Evolutionary conservation across 30 jellyfish, hydroid and myxozoan genomes (phyloP), one percentile per base, ranked within the genome.

Genomic region (Sanderia malayensis): DNA sequence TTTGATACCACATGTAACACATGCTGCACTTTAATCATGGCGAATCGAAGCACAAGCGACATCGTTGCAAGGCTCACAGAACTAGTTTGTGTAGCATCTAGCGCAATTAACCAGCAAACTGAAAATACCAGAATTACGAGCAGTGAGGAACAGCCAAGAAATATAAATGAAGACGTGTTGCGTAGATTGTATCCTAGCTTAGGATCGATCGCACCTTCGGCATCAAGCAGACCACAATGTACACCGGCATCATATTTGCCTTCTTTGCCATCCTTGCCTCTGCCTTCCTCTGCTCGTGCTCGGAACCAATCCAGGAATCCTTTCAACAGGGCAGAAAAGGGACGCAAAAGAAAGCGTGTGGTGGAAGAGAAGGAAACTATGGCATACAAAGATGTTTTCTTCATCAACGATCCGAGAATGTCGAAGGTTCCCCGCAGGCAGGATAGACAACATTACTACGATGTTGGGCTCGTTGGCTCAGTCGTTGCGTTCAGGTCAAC

Each of bases 341-440:
- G 13, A 4, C 74, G 23, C 59, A 62, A 22, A 10, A 8, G 74
- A 22, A 22, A 0, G 15, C 47, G 26, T 25, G 31, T 21, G 29
- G 31, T 21, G 29, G 0, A 66, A 1, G 78, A 34, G 34, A 66
- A 66, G 65, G 63, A 66, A 45, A 66, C 78, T 25, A 17, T 66
- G 33, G 34, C 78, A 19, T 66, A 66, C 30, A 66, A 66, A 21
- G 61, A 66, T 19, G 78, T 66, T 1, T 66, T 66, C 31, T 66
- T 34, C 41, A 1, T 66, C 23, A 66, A 66, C 44, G 58, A 66
- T 19, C 78, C 78, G 4, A 66, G 30, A 1, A 33, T 45, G 9
- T 66, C 61, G 2, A 66, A 66, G 30, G 64, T 66, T 1, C 78
- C 78, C 11, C 61, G 78, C 2, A 30, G 78, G 65, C 78, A 29